phyloP scores from a whole-genome alignment of 1,140 invertebrate species.

The Sarcophaga peregrina region DNA sequence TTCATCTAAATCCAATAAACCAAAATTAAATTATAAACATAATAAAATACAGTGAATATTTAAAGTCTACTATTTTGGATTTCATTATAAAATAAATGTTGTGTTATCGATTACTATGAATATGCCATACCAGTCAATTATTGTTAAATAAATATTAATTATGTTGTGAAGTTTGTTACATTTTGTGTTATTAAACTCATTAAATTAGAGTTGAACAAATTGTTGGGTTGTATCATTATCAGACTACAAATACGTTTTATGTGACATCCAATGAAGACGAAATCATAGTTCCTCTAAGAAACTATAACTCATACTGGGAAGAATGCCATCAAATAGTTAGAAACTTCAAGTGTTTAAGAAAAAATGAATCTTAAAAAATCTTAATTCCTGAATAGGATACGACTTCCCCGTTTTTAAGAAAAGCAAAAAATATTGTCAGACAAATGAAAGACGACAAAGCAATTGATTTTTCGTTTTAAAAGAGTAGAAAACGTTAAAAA shows the following conservation, averaged over 20 bases:
- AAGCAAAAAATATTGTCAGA: not conserved
- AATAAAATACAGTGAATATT: too few relatives aligned
- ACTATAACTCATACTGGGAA: not conserved
- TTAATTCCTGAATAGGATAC: too few relatives aligned
- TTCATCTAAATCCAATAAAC: too few relatives aligned
- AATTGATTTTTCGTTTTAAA: not conserved
- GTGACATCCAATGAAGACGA: not conserved
- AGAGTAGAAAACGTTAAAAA: not conserved
- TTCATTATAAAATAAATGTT: not conserved
- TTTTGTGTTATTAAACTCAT: not conserved
- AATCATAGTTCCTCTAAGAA: not conserved
- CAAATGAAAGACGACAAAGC: not conserved
- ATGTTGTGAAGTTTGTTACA: not conserved
- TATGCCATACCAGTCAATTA: slow-evolving; percentile 1
- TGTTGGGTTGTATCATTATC: too few relatives aligned
- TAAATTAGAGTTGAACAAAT: not conserved
- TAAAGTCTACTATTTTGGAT: too few relatives aligned
- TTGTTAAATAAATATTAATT: not conserved
- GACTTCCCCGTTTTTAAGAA: too few relatives aligned
- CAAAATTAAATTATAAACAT: too few relatives aligned
- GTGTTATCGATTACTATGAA: too few relatives aligned
- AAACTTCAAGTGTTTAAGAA: too few relatives aligned
- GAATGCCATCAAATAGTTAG: not conserved
- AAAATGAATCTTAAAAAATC: too few relatives aligned
- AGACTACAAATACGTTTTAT: not conserved